phyloP scores from a whole-genome alignment of 2,797 vertebrate species.

The Centroberyx gerrardi region DNA sequence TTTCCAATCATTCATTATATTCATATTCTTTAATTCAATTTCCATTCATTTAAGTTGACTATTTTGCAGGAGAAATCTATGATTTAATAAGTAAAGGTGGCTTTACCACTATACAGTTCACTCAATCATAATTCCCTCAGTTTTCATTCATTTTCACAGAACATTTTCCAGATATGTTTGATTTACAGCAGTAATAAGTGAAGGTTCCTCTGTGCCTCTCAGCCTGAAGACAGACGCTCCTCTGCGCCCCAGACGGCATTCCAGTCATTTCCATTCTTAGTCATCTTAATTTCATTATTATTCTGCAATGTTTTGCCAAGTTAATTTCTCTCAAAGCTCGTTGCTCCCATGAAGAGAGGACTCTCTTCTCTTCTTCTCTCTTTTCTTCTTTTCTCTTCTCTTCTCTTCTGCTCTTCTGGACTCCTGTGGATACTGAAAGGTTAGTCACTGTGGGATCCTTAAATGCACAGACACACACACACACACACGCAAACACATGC shows the following conservation, averaged over 20 bases:
- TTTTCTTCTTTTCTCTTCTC: not conserved
- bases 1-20: not conserved
- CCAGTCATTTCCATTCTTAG: not conserved
- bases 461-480: slow-evolving; percentile 38
- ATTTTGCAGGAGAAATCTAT: too few relatives aligned
- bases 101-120: too few relatives aligned
- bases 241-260: too few relatives aligned
- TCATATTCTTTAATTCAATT: not conserved
- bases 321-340: slow-evolving; percentile 13
- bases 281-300: slow-evolving; percentile 11
- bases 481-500: slow-evolving; percentile 6
- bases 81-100: too few relatives aligned
- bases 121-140: too few relatives aligned
- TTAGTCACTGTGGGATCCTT: slow-evolving; percentile 62
- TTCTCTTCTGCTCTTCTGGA: not conserved
- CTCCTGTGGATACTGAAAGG: slow-evolving; percentile 67
- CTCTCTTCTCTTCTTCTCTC: not conserved
- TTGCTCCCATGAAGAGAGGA: not conserved
- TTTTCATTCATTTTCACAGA: not conserved
- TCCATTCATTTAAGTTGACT: not conserved
- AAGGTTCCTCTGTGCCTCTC: too few relatives aligned
- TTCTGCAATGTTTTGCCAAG: slow-evolving; percentile 21
- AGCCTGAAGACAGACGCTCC: not conserved
- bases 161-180: not conserved
- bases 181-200: not conserved